Base-by-base conservation (phyloP, 2,113 vertebrate species). In the Arothron firmamentum region DNA sequence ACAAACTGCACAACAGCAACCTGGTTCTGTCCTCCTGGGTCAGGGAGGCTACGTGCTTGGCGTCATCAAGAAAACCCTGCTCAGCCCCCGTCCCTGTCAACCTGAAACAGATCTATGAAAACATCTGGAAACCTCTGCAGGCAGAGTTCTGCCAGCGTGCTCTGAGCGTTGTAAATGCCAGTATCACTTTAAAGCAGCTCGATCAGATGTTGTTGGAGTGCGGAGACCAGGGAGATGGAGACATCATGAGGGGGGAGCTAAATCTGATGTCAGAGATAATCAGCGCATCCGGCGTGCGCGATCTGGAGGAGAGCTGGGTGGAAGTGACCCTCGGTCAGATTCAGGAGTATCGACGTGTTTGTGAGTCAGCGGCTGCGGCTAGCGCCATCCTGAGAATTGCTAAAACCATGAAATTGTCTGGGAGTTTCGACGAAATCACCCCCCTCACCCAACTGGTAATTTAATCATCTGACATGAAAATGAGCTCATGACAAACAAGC, bases 391-490 rank as follows among this genome's bases (percentile, higher is more conserved):
- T 90, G 80, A 75, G 52, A 0, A 84, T 89, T 0, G 82, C 74
- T 16, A 51, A 61, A 3, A 47, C 42, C n/a, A 66, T 90, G 62
- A 1, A 13, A 0, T 85, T 92, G 6, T 57, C 58, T 9, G 90
- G 90, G 20, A 68, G 85, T 64, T 92, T 92, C 59, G 12, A 19
- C 0, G 55, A 75, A 9, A 90, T 92, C 12, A 0, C 38, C 10
- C 17, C 71, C 1, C 80, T 92, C 23, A 81, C 58, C 11, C 82
- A 86, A 31, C 50, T 90, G 88, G 90, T 92, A 87, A 81, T 18
- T 25, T 17, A 16, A 17, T 17, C 3, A 16, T 17, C 14, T 12
- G 43, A 16, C 16, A 45, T 45, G 13, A 45, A 45, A 45, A 16
- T 45, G 5, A 45, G 14, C 10, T 45, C 5, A 17, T 1, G 12